These are phyloP conservation scores for Drosophila paramelanica DNA, from an alignment of 2,888 invertebrate genomes.

Conservation along the genomic window DNA sequence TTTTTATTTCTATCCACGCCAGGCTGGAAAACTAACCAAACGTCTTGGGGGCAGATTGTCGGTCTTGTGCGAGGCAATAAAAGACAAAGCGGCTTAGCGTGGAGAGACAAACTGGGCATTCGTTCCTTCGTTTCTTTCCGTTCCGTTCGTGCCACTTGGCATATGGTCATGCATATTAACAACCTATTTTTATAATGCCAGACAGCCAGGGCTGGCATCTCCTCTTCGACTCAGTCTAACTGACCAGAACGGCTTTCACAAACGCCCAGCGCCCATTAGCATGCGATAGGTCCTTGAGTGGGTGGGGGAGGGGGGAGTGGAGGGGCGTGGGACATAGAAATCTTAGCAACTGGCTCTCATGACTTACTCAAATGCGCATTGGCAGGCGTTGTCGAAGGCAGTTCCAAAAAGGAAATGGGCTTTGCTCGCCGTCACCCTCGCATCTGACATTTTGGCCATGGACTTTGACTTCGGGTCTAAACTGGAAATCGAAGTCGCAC, in stretches of 20 bases:
- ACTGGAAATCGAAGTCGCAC: conserved; percentile 14
- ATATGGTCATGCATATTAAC: conserved; percentile 83
- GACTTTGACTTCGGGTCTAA: conserved; percentile 38
- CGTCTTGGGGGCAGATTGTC: conserved; percentile 50
- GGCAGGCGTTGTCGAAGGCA: conserved; percentile 61
- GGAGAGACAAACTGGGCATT: conserved; percentile 51
- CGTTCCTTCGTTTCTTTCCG: conserved; percentile 36
- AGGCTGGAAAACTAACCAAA: conserved; percentile 48
- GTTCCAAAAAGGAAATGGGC: conserved; percentile 60
- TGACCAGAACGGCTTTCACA: conserved; percentile 62
- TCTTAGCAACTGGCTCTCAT: conserved; percentile 58
- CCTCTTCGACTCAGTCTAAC: conserved; percentile 31
- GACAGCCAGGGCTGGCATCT: conserved; percentile 18
- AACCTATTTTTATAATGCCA: conserved; percentile 77
- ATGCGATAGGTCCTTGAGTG: conserved; percentile 27
- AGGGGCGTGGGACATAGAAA: conserved; percentile 20
- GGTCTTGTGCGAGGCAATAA: conserved; percentile 36
- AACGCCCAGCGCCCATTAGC: conserved; percentile 56
- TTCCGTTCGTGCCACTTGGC: conserved; percentile 59
- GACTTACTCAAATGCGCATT: conserved; percentile 72
- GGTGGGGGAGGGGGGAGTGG: neutral
- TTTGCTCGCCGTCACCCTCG: conserved; percentile 53
- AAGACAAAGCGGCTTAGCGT: conserved; percentile 60
- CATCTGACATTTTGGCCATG: conserved; percentile 43
- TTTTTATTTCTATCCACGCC: neutral